Conservation (phyloP, 2,113 vertebrate species). For the Muscicapa adusta region DNA sequence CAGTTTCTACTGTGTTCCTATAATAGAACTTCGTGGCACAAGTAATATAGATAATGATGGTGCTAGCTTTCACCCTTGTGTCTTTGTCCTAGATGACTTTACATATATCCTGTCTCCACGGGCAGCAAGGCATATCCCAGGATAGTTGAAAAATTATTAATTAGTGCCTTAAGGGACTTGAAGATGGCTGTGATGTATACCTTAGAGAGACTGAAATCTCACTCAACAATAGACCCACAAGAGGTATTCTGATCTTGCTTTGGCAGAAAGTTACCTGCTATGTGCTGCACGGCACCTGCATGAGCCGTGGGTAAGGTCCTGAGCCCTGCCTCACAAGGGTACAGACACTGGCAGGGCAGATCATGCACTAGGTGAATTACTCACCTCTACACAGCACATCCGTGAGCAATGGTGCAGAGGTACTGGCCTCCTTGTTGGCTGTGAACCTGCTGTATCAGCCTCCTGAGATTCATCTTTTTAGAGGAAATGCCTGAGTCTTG, state of each 20-base stretch:
- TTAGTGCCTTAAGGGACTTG: neutral
- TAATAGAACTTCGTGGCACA: neutral
- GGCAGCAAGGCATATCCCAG: neutral
- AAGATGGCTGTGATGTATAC: neutral
- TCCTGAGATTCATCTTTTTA: neutral
- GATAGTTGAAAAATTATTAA: neutral
- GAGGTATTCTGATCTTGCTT: neutral
- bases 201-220: neutral
- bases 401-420: neutral
- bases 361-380: neutral
- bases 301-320: neutral
- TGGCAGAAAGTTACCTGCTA: neutral
- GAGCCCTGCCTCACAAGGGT: neutral
- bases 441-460: neutral
- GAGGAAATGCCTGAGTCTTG: neutral
- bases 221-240: accelerated
- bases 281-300: neutral
- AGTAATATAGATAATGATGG: neutral
- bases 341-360: neutral
- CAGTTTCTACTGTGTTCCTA: neutral
- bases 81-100: neutral
- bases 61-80: neutral
- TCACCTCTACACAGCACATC: neutral
- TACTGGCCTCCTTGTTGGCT: neutral
- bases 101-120: neutral